Evolutionary conservation across 2,888 invertebrate species (phyloP), one percentile per base, ranked within the genome.

Genomic region (Cryptosula pallasiana): DNA sequence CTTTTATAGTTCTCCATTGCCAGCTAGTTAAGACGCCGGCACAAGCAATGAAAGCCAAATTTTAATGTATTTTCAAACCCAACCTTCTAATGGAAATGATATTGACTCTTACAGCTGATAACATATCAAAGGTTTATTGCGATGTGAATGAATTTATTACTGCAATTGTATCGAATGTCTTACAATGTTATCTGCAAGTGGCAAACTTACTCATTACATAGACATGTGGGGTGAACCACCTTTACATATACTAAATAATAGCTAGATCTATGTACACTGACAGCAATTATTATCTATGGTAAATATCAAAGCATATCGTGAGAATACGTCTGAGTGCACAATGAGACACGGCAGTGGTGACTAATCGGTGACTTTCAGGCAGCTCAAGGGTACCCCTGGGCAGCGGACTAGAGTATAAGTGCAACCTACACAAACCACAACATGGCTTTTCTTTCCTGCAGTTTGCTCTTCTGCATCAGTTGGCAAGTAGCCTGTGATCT

Each of bases 401-500:
- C n/a, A n/a, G n/a, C n/a, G n/a, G n/a, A n/a, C n/a, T n/a, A n/a
- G n/a, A n/a, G n/a, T n/a, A n/a, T n/a, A n/a, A n/a, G n/a, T n/a
- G n/a, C n/a, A n/a, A n/a, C n/a, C n/a, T n/a, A n/a, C n/a, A n/a
- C n/a, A n/a, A n/a, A n/a, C n/a, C n/a, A n/a, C n/a, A n/a, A n/a
- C n/a, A n/a, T n/a, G n/a, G n/a, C n/a, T 45, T 45, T 45, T 13
- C 20, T 45, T 45, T 45, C 45, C 5, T 13, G 45, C 57, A n/a
- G 5, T 16, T 57, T 9, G 25, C 57, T n/a, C 13, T 9, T 23
- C 57, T 16, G 25, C 5, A 57, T 63, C 32, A 32, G 63, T 9
- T 63, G 63, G 13, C 32, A 27, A 81, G 76, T 74, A 83, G 78
- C 45, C 85, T 77, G 73, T 93, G 94, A 86, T 95, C 95, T 71